Conservation (phyloP, 2,113 vertebrate species). For the Laticauda colubrina region DNA sequence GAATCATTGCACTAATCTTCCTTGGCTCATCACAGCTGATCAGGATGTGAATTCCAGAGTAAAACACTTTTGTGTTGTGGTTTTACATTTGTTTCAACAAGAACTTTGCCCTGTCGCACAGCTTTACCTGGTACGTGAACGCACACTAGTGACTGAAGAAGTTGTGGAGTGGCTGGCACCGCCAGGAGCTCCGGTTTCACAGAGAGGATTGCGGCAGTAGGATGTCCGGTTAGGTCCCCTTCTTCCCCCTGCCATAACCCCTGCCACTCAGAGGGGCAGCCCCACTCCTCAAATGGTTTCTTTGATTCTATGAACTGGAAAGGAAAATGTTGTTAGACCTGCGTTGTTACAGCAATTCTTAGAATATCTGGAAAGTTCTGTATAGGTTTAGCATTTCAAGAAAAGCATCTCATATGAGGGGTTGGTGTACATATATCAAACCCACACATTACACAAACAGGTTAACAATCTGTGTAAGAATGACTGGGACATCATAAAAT, state of each 20-base stretch:
- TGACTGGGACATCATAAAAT: neutral
- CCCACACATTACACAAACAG: neutral
- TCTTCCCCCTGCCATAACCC: constrained; percentile 89
- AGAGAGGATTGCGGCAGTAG: constrained; percentile 89
- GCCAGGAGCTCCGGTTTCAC: constrained; percentile 83
- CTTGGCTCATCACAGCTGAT: neutral
- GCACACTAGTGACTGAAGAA: constrained; percentile 86
- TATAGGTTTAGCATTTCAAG: neutral
- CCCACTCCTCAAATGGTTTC: constrained; percentile 25
- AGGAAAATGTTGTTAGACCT: neutral
- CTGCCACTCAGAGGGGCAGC: neutral
- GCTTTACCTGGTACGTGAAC: constrained; percentile 86
- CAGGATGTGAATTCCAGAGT: neutral
- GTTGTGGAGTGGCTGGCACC: constrained; percentile 82
- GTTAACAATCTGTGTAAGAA: neutral
- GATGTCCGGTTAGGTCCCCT: constrained; percentile 90
- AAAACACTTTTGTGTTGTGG: neutral
- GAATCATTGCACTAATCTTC: neutral
- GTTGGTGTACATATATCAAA: neutral
- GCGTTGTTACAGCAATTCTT: neutral
- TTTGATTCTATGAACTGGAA: constrained; percentile 37
- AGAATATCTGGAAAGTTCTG: neutral
- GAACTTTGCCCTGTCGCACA: neutral
- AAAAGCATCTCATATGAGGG: neutral
- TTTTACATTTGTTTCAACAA: neutral